Evolutionary conservation across 1,140 invertebrate genomes (phyloP).

Genomic region (Achatina immaculata): DNA sequence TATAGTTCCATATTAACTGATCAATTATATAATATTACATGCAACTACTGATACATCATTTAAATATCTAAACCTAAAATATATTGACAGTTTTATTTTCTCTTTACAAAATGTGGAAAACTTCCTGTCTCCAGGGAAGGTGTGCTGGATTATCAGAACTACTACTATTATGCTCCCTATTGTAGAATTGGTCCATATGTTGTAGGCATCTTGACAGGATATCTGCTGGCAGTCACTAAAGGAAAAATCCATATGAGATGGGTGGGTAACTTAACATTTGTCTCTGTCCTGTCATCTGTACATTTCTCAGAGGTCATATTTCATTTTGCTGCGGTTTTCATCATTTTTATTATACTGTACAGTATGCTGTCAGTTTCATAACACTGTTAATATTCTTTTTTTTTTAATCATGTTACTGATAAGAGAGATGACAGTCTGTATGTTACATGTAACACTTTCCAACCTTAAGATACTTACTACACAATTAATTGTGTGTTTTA

Average conservation of each 20-base stretch:
- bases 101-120: neutral
- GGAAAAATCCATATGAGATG: neutral
- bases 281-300: no score
- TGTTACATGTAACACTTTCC: no score
- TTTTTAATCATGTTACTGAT: no score
- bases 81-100: neutral
- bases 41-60: neutral
- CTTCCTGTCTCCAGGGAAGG: neutral
- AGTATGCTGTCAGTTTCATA: no score
- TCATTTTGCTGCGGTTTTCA: no score
- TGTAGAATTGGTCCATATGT: constrained; percentile 26
- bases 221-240: constrained; percentile 13
- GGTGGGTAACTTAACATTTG: no score
- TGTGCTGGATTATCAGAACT: constrained; percentile 20
- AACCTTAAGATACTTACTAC: no score
- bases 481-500: no score
- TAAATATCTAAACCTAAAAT: neutral
- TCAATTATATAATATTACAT: neutral
- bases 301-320: no score
- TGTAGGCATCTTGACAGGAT: constrained; percentile 1
- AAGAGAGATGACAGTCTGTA: no score
- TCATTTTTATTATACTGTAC: no score
- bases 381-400: no score
- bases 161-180: constrained; percentile 19
- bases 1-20: neutral